Conservation (phyloP, 2,888 invertebrate genomes). For the Galeruca laticollis region DNA sequence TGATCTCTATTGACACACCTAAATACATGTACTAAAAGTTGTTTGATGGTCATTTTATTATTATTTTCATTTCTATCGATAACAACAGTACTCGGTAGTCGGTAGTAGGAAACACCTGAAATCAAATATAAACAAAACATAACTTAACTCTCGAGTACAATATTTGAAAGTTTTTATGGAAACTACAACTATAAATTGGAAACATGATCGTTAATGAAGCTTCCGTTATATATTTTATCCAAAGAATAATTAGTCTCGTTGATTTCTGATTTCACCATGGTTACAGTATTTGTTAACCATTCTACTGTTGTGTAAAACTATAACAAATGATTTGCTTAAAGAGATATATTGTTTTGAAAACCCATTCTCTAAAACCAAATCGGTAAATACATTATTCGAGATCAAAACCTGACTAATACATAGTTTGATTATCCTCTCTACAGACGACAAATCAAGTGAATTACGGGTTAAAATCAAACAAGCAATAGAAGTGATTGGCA, state of each 20-base stretch:
- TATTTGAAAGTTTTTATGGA: neutral
- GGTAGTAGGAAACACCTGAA: too few relatives aligned
- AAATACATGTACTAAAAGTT: too few relatives aligned
- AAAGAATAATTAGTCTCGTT: neutral
- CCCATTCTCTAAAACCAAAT: slow-evolving; percentile 3
- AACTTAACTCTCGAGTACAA: neutral
- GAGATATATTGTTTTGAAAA: slow-evolving; percentile 9
- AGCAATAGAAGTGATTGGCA: slow-evolving; percentile 60
- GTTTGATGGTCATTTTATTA: too few relatives aligned
- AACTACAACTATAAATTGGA: neutral
- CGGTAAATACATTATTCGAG: slow-evolving; percentile 43
- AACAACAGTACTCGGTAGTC: too few relatives aligned
- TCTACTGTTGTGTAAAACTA: slow-evolving; percentile 5
- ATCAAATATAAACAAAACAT: too few relatives aligned
- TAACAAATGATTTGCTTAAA: neutral
- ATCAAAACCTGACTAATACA: slow-evolving; percentile 49
- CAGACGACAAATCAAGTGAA: slow-evolving; percentile 53
- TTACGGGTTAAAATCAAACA: slow-evolving; percentile 56
- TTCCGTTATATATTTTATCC: neutral
- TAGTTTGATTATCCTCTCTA: slow-evolving; percentile 45
- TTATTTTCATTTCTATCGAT: too few relatives aligned
- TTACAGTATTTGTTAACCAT: neutral
- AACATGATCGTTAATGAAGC: neutral
- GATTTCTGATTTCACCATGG: neutral
- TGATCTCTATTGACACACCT: too few relatives aligned